Evolutionary conservation across 2,888 invertebrate species (phyloP).

Genomic region (Malthinus flaveolus): DNA sequence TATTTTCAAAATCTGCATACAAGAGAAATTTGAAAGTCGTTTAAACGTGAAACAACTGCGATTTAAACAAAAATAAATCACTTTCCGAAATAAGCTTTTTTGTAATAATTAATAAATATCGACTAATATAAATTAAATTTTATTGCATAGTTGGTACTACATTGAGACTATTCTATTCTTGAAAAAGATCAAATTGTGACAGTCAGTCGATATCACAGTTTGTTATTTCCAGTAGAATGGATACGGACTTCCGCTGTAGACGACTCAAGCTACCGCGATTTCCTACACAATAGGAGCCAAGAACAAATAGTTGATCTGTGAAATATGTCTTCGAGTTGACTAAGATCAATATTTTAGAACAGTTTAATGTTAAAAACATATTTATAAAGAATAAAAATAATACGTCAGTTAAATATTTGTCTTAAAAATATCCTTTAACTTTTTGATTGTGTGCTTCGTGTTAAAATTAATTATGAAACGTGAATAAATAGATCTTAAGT

Average conservation of each 20-base stretch:
- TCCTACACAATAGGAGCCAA: slow-evolving; percentile 22
- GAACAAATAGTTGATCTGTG: slow-evolving; percentile 27
- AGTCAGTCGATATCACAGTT: slow-evolving; percentile 37
- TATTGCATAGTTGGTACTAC: no score
- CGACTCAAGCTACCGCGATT: slow-evolving; percentile 24
- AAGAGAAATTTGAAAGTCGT: no score
- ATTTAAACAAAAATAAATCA: no score
- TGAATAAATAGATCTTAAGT: no score
- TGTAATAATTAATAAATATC: no score
- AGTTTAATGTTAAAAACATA: background rate
- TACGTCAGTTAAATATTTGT: no score
- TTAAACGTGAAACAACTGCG: no score
- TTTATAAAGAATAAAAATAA: no score
- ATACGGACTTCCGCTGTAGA: slow-evolving; percentile 30
- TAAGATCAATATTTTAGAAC: slow-evolving; percentile 16
- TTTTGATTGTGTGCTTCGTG: background rate
- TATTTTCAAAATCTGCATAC: no score
- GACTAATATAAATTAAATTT: no score
- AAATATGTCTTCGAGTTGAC: slow-evolving; percentile 22
- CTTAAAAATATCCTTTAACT: background rate
- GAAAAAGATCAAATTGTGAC: slow-evolving; percentile 30
- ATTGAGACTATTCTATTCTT: background rate
- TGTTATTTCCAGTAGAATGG: slow-evolving; percentile 39
- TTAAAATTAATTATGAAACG: no score
- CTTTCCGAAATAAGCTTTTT: no score